Evolutionary conservation across 2,797 vertebrate species (phyloP).

Genomic region (Scolopax rusticola): DNA sequence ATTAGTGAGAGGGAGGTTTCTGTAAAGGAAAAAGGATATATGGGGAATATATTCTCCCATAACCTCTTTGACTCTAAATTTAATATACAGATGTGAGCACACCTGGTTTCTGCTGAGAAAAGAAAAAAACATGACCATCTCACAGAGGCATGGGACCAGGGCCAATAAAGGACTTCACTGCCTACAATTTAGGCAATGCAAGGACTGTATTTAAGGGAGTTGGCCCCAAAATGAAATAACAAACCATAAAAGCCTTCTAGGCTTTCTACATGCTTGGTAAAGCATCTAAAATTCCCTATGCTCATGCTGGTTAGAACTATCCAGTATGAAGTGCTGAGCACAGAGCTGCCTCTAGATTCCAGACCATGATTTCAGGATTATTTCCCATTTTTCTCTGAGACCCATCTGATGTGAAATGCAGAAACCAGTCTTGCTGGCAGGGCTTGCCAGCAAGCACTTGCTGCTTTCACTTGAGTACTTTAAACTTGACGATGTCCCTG

Average conservation of each 20-base stretch:
- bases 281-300: not conserved
- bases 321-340: not conserved
- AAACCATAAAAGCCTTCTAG: not conserved
- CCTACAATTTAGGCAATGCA: not conserved
- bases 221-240: not conserved
- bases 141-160: conserved; percentile 16
- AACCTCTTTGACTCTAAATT: conserved; percentile 66
- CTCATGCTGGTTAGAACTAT: not conserved
- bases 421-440: not conserved
- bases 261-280: not conserved
- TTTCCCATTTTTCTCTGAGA: not conserved
- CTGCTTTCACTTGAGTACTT: not conserved
- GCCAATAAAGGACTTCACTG: not conserved
- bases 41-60: conserved; percentile 48
- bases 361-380: not conserved
- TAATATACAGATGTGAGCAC: conserved; percentile 75
- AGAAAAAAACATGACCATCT: conserved; percentile 56
- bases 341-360: not conserved
- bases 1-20: not conserved
- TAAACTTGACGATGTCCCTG: not conserved
- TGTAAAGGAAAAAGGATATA: conserved; percentile 45
- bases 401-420: not conserved
- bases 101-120: conserved; percentile 77
- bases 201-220: not conserved
- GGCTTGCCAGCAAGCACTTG: not conserved